Base-by-base conservation (phyloP, 30 jellyfish, hydroid and myxozoan species). In the Aurelia sp. region DNA sequence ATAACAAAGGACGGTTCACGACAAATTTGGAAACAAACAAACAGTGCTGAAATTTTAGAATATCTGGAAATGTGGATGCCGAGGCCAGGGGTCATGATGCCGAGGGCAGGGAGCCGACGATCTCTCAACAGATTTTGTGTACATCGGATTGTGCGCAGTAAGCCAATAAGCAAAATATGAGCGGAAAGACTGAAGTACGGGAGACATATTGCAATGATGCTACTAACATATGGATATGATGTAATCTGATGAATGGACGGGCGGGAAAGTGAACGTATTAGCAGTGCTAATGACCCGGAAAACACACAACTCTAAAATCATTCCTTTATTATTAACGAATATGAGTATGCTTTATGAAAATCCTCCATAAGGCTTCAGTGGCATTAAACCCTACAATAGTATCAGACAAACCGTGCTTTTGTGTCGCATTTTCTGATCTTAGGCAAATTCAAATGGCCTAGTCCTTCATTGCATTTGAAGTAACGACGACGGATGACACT, bases 131-230 rank as follows among this genome's bases (percentile, higher is more conserved):
- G 50, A 38, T 38, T 38, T 38, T 38, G 50, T 38, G 48, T 77
- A 58, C 81, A 57, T 33, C 82, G 93, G 87, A 72, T 59, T 13
- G 78, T 63, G 74, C 52, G 75, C 30, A 16, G n/a, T 71, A 84
- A 84, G 93, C 93, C 93, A 84, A 72, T 84, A 63, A 72, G 59
- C 38, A 78, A 72, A 72, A 72, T 55, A 72, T 81, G 50, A 65
- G 86, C 93, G 93, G 93, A 84, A 84, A 72, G 88, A 84, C 73
- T 63, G 89, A 84, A 84, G 67, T 20, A 57, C 71, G 19, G 22
- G 67, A 40, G 52, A 53, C 53, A 84, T 74, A 38, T 62, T 63
- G 55, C 31, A 57, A 82, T 22, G 76, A 84, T n/a, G 84, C 80
- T 38, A 12, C 82, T 81, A 47, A 68, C 12, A 31, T n/a, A 30